Conservation (phyloP, 2,113 vertebrate genomes). For the Excalfactoria chinensis region DNA sequence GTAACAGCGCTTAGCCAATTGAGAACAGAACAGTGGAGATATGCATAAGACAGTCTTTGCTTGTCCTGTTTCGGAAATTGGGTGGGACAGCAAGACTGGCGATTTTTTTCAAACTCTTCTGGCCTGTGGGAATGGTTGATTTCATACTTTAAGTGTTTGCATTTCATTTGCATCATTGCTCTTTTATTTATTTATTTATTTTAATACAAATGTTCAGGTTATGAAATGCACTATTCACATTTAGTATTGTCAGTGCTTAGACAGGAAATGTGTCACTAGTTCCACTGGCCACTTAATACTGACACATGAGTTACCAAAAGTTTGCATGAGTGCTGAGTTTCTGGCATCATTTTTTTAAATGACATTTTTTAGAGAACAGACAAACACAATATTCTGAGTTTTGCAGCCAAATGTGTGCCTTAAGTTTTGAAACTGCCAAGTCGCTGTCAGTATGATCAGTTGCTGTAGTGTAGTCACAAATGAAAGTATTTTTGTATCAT, state of each 20-base stretch:
- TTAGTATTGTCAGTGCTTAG: background rate
- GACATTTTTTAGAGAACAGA: background rate
- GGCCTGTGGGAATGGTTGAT: background rate
- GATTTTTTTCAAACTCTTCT: background rate
- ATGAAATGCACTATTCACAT: background rate
- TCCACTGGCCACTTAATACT: background rate
- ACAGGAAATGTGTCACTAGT: conserved; percentile 37
- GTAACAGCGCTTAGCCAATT: background rate
- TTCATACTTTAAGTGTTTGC: background rate
- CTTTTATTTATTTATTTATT: background rate
- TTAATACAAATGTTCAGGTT: background rate
- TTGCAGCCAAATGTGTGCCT: background rate
- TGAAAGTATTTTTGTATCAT: background rate
- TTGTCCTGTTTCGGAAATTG: background rate
- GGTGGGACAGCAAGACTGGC: background rate
- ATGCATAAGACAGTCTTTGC: background rate
- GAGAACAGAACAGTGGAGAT: background rate
- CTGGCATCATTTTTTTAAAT: background rate
- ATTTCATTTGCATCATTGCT: background rate
- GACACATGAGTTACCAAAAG: background rate
- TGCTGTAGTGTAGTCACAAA: background rate
- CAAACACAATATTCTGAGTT: background rate
- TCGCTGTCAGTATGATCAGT: background rate
- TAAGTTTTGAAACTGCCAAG: background rate
- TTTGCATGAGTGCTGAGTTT: background rate